These are phyloP conservation scores for Oscheius sp. DNA, from an alignment of 2,888 invertebrate genomes.

Conservation along the genomic window DNA sequence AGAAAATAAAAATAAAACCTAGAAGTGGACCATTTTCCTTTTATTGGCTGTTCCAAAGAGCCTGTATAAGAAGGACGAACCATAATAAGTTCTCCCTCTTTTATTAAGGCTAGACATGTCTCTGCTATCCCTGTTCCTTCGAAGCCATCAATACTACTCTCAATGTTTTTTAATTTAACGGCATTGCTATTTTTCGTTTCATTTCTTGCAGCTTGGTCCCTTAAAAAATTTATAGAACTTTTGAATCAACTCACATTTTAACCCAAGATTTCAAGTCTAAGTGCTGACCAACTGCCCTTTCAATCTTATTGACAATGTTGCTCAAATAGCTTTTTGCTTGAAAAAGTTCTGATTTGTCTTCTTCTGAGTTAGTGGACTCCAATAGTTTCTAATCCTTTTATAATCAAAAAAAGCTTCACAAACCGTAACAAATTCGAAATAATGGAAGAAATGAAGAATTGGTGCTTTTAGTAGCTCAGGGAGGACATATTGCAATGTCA, in stretches of 20 bases:
- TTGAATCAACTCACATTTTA: background rate
- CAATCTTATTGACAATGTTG: conserved; percentile 32
- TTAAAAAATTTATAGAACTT: conserved; percentile 5
- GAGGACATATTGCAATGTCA: conserved; percentile 65
- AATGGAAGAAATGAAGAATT: conserved; percentile 60
- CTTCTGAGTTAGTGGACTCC: conserved; percentile 45
- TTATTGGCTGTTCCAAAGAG: conserved; percentile 34
- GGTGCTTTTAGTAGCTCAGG: conserved; percentile 62
- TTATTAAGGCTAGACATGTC: conserved; percentile 56
- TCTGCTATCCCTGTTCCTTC: conserved; percentile 64
- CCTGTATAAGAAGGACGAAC: conserved; percentile 41
- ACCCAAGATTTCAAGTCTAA: conserved; percentile 34
- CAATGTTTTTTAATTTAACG: conserved; percentile 54
- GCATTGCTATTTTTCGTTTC: conserved; percentile 51
- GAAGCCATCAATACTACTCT: conserved; percentile 65
- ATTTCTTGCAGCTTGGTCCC: conserved; percentile 42
- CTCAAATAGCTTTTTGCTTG: conserved; percentile 44
- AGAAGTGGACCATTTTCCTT: conserved; percentile 51
- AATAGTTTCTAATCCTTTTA: conserved; percentile 45
- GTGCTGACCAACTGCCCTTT: conserved; percentile 28
- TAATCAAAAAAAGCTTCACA: background rate
- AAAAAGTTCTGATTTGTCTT: conserved; percentile 57
- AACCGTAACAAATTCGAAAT: conserved; percentile 51
- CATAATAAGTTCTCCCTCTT: conserved; percentile 54
- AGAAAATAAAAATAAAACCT: conserved; percentile 3